These are phyloP conservation scores for Zosterops pallidus DNA, from an alignment of 2,113 vertebrate genomes.

Conservation along the genomic window DNA sequence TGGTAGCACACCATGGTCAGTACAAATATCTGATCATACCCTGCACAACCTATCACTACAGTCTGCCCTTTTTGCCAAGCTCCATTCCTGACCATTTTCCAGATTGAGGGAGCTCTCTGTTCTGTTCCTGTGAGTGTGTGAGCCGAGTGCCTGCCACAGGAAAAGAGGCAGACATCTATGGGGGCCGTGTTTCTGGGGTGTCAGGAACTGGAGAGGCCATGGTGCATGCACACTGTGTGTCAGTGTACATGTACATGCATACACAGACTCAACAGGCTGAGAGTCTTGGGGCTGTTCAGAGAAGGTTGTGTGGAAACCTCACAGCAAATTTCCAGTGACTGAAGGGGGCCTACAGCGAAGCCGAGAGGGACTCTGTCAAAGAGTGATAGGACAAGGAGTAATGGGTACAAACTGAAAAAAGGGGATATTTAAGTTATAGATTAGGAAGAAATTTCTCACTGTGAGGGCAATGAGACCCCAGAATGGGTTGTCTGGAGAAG, in stretches of 20 bases:
- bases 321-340: not conserved
- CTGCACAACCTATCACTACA: fast-evolving
- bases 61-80: not conserved
- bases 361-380: not conserved
- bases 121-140: fast-evolving
- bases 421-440: not conserved
- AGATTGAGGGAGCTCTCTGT: fast-evolving
- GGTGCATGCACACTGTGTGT: fast-evolving
- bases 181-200: fast-evolving
- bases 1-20: not conserved
- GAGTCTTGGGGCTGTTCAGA: not conserved
- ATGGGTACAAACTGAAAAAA: not conserved
- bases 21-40: fast-evolving
- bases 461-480: not conserved
- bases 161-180: not conserved
- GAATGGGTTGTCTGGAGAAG: not conserved
- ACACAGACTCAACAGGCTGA: not conserved
- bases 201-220: not conserved
- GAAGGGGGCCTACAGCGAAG: not conserved
- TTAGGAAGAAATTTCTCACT: not conserved
- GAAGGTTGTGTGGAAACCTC: not conserved
- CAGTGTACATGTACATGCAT: not conserved
- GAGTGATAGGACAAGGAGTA: not conserved
- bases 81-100: not conserved
- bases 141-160: not conserved